Evolutionary conservation across 2,888 invertebrate genomes (phyloP), one percentile per base, ranked within the genome.

Genomic region (Argyra leucocephala): DNA sequence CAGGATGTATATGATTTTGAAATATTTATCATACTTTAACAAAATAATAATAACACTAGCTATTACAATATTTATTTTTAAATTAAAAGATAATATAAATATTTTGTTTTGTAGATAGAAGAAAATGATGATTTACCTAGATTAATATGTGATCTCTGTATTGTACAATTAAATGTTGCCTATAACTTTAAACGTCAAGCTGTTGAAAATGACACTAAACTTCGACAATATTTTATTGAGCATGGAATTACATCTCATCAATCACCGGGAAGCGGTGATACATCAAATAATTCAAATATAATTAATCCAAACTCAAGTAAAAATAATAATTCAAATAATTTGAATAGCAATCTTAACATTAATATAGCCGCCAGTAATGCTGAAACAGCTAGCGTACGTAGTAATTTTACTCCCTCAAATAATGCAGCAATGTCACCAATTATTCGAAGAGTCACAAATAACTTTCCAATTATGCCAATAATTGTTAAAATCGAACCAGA

Each of bases 161-260:
- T 71, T 12, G 70, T 71, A 12, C 71, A 71, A 63, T 64, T 71
- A 12, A 71, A 71, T 63, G 69, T 71, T 22, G 68, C 71, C 0
- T 71, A 71, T 26, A 69, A 70, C 48, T 70, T 71, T 36, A 71
- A 71, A 63, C 60, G 68, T 12, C 67, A 68, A 26, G 71, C 71
- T 0, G 63, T 71, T 18, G 69, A 71, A 65, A 69, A 69, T 60
- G 71, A 71, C 31, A 67, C 68, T 18, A 70, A 70, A 66, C 63
- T 71, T 7, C 67, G 69, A 12, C 70, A 71, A 57, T 71, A 71
- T 64, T 67, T 69, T 48, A 71, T 71, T 58, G 71, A 71, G 64
- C 69, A 70, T 66, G 71, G 70, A 37, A 67, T 67, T 18, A 57
- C 63, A 58, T n/a, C 58, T 10, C 31, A 21, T 15, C 22, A 48